Base-by-base conservation (phyloP, 2,113 vertebrate species). In the Rostratula benghalensis region DNA sequence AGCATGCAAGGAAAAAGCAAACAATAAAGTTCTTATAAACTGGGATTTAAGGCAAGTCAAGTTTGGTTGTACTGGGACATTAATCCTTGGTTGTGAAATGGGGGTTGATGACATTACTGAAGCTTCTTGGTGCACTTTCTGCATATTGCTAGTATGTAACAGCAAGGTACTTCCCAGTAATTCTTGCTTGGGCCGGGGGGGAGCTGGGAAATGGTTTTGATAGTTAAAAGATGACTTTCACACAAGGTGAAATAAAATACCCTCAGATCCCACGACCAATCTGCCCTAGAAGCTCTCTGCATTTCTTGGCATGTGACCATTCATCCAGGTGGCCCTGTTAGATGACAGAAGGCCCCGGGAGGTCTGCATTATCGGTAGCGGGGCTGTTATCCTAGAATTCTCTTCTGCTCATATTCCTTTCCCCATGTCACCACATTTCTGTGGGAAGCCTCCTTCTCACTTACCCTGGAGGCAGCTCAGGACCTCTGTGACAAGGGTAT, bases 191-290 rank as follows among this genome's bases (percentile, higher is more conserved):
- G 9, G 39, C 39, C 39, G 39, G 39, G 39, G 12, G 21, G 30
- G 37, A 30, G 3, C 17, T 90, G n/a, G 23, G 5, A 60, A 56
- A 25, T 46, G 3, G 0, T 90, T 82, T 86, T 2, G 0, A 4
- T 27, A 50, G 6, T 50, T 53, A 35, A 85, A 78, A 70, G 21
- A 9, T 82, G 9, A 39, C 22, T 61, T 85, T 75, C 3, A 45
- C 3, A 25, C 16, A 39, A 33, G 30, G 23, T 33, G 19, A 79
- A 45, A 45, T 45, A 6, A 45, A 45, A 45, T 90, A 27, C 9
- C 3, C 22, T 73, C 51, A 30, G 37, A 0, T 86, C 2, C 31
- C 2, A 17, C 20, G 17, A 61, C 18, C 13, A 18, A 3, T 13
- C 18, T n/a, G 17, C 11, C 6, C 39, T 86, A 57, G 61, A 83